Conservation (phyloP, 2,888 invertebrate genomes). For the Tiliacea citrago region DNA sequence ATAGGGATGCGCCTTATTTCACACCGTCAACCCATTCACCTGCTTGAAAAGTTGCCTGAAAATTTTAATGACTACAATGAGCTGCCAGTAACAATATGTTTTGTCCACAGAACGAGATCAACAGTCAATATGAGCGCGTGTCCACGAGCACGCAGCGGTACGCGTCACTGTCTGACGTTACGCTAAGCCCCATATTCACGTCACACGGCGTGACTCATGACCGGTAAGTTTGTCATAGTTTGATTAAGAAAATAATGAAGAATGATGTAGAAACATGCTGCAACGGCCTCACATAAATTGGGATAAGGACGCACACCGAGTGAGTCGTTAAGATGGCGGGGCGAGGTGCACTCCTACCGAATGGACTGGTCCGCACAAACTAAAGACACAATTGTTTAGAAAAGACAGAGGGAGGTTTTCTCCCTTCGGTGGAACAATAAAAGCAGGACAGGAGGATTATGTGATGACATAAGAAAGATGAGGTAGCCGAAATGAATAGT, state of each 20-base stretch:
- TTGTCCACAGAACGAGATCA: slow-evolving; percentile 86
- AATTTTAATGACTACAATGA: neutral
- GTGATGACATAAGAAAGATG: neutral
- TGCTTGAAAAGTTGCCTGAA: neutral
- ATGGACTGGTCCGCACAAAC: too few relatives aligned
- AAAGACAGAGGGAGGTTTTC: too few relatives aligned
- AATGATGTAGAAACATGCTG: neutral
- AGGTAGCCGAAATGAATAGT: neutral
- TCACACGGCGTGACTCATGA: slow-evolving; percentile 81
- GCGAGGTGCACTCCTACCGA: too few relatives aligned
- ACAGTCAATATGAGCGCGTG: slow-evolving; percentile 88
- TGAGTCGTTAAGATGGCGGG: too few relatives aligned
- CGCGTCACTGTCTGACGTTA: slow-evolving; percentile 83
- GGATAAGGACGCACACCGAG: too few relatives aligned
- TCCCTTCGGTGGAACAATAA: too few relatives aligned
- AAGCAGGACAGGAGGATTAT: too few relatives aligned
- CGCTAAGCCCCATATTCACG: slow-evolving; percentile 83
- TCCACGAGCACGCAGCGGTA: slow-evolving; percentile 81
- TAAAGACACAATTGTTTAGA: too few relatives aligned
- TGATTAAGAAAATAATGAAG: slow-evolving; percentile 7
- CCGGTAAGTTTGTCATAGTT: slow-evolving; percentile 74
- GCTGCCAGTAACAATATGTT: slow-evolving; percentile 11
- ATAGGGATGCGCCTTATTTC: neutral
- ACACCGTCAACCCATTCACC: neutral
- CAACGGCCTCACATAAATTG: neutral